Conservation (phyloP, 2,113 vertebrate species). For the Asarcornis scutulata region DNA sequence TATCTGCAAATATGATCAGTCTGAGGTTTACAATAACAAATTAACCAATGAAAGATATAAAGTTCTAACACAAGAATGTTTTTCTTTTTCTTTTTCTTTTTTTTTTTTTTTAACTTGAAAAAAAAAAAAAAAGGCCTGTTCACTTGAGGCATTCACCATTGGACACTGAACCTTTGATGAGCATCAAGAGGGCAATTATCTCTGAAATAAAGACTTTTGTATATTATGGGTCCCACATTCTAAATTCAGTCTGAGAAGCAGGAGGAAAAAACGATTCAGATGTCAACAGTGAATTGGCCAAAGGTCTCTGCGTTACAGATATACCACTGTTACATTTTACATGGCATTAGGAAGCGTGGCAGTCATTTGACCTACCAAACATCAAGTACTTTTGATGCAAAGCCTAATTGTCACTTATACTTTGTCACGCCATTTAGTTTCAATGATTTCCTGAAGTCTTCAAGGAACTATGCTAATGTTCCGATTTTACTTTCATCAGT, state of each 20-base stretch:
- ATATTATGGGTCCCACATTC: constrained; percentile 52
- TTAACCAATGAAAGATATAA: neutral
- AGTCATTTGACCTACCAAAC: constrained; percentile 76
- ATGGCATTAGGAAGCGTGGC: constrained; percentile 66
- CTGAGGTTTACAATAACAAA: constrained; percentile 1
- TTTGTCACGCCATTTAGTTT: constrained; percentile 69
- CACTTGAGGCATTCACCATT: constrained; percentile 30
- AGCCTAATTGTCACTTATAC: constrained; percentile 70
- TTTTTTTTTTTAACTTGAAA: neutral
- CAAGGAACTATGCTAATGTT: constrained; percentile 47
- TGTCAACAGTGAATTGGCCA: constrained; percentile 49
- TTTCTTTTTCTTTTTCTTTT: neutral
- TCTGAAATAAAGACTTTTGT: constrained; percentile 70
- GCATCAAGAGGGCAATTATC: constrained; percentile 61
- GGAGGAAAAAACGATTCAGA: constrained; percentile 48
- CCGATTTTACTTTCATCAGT: constrained; percentile 50
- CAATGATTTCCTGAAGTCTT: constrained; percentile 66
- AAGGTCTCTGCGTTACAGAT: constrained; percentile 60
- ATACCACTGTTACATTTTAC: constrained; percentile 66
- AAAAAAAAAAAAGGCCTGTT: neutral
- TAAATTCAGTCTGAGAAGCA: constrained; percentile 67
- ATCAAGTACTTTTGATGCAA: constrained; percentile 73
- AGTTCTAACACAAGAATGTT: neutral
- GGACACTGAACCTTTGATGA: constrained; percentile 66
- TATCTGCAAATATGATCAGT: neutral